These are phyloP conservation scores for Podarcis lilfordi DNA, from an alignment of 2,797 vertebrate species.

Conservation along the genomic window DNA sequence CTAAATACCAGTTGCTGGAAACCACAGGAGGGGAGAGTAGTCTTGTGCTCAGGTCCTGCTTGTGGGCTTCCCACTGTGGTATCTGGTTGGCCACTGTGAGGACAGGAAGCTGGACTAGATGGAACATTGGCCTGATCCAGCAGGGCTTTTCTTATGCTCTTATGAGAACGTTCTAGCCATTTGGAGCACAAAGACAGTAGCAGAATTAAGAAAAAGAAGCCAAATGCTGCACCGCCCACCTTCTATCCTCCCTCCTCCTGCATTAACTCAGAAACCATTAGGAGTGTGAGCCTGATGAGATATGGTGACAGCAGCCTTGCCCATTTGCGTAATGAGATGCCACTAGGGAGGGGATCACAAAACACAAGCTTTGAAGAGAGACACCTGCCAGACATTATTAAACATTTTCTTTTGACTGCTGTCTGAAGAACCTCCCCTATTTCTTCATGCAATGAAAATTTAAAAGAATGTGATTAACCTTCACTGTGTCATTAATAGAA, in stretches of 20 bases:
- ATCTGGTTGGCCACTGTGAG: no score
- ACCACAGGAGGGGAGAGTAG: no score
- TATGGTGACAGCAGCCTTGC: constrained; percentile 29
- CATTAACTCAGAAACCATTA: constrained; percentile 39
- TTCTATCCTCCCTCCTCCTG: not conserved
- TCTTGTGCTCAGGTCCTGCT: no score
- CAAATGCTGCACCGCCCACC: not conserved
- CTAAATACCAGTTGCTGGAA: no score
- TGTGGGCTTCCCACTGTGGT: no score
- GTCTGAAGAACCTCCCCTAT: constrained; percentile 34
- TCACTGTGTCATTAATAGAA: constrained; percentile 27
- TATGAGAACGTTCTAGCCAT: no score
- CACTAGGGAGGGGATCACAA: constrained; percentile 48
- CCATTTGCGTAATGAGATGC: constrained; percentile 56
- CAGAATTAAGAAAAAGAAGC: constrained; percentile 11
- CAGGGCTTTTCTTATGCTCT: no score
- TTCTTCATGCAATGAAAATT: constrained; percentile 41
- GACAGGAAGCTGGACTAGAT: no score
- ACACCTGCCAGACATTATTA: constrained; percentile 60
- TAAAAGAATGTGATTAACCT: constrained; percentile 56
- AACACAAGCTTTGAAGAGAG: constrained; percentile 48
- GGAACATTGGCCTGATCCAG: no score
- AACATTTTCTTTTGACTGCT: constrained; percentile 40
- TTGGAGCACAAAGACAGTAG: not conserved
- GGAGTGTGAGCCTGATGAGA: constrained; percentile 31